These are phyloP conservation scores for Tetraodon nigroviridis DNA, from an alignment of 2,113 vertebrate species.

Conservation along the genomic window DNA sequence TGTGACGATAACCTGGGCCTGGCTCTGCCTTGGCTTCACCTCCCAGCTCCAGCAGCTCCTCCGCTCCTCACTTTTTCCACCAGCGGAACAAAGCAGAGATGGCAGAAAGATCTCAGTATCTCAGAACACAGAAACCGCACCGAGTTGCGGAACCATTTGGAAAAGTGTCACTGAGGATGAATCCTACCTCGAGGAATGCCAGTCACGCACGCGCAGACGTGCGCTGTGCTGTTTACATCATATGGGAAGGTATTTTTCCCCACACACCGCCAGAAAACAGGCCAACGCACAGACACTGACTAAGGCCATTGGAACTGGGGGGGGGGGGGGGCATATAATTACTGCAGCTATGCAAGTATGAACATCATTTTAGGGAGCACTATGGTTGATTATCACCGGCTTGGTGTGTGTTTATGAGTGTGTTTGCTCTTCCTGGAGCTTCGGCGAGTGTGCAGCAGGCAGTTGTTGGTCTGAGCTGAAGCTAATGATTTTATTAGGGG, in stretches of 20 bases:
- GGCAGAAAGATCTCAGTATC: slow-evolving; percentile 57
- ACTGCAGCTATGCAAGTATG: slow-evolving; percentile 11
- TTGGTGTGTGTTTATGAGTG: slow-evolving; percentile 15
- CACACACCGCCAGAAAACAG: slow-evolving; percentile 72
- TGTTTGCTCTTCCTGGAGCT: slow-evolving; percentile 7
- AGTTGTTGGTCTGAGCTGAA: slow-evolving; percentile 40
- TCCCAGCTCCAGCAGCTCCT: slow-evolving; percentile 11
- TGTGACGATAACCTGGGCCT: no score
- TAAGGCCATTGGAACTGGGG: slow-evolving; percentile 47
- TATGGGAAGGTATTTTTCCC: slow-evolving; percentile 77
- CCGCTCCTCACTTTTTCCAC: slow-evolving; percentile 34
- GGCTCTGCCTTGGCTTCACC: slow-evolving; percentile 6
- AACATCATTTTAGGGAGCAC: slow-evolving; percentile 1
- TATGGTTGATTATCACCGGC: not conserved
- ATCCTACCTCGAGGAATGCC: slow-evolving; percentile 51
- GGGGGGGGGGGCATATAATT: slow-evolving; percentile 19
- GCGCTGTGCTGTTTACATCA: slow-evolving; percentile 72
- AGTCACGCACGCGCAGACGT: slow-evolving; percentile 26
- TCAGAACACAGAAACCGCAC: slow-evolving; percentile 56
- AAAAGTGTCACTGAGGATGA: slow-evolving; percentile 54
- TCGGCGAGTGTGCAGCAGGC: slow-evolving; percentile 25
- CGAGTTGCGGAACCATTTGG: slow-evolving; percentile 57
- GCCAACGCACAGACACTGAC: slow-evolving; percentile 73
- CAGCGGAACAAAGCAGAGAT: slow-evolving; percentile 54
- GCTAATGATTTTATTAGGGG: slow-evolving; percentile 54